These are phyloP conservation scores for Bombus sibiricus DNA, from an alignment of 1,140 invertebrate species.

Conservation along the genomic window DNA sequence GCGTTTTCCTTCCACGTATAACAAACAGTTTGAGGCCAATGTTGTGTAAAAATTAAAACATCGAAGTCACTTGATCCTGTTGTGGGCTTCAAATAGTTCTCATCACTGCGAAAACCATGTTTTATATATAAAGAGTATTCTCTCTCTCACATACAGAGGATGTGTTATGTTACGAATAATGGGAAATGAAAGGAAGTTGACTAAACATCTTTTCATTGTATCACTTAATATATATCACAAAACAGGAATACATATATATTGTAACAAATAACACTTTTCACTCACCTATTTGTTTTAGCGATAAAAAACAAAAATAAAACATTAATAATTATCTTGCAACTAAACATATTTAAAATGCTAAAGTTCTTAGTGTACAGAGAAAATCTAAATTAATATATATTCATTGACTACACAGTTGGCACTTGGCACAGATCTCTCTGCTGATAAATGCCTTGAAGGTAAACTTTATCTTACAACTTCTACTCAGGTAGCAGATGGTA, in stretches of 20 bases:
- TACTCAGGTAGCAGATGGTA: not conserved
- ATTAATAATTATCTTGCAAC: not conserved
- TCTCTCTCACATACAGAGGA: no score
- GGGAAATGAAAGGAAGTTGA: not conserved
- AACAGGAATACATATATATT: not conserved
- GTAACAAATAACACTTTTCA: not conserved
- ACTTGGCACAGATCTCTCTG: not conserved
- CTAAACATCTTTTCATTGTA: no score
- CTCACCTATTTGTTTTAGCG: not conserved
- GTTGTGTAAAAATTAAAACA: slow-evolving; percentile 90
- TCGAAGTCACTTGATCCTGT: slow-evolving; percentile 84
- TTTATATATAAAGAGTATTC: no score
- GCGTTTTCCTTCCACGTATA: slow-evolving; percentile 86
- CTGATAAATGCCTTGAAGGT: not conserved
- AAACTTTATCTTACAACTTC: not conserved
- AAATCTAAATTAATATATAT: no score
- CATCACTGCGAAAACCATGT: not conserved
- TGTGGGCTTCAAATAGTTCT: not conserved
- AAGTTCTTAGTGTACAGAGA: not conserved
- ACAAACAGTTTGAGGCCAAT: slow-evolving; percentile 91
- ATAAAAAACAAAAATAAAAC: not conserved
- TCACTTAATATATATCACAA: not conserved
- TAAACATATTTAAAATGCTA: not conserved
- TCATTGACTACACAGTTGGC: not conserved
- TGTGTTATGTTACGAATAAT: not conserved